phyloP scores from a whole-genome alignment of 2,797 vertebrate species.

The Meriones psammophilus region DNA sequence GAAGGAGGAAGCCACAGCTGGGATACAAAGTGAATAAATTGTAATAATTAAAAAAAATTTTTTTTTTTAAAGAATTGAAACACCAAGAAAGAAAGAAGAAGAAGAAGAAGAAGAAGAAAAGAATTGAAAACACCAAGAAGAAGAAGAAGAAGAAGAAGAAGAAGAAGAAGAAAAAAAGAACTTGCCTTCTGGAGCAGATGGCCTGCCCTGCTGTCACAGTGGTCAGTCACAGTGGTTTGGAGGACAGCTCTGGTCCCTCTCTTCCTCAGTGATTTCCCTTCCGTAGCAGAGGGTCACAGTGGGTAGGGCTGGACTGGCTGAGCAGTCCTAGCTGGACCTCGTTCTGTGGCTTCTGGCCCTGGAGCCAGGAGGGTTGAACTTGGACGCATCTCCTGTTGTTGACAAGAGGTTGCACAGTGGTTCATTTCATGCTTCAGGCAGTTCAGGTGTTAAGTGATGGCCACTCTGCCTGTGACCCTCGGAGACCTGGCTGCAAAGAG shows the following conservation, averaged over 20 bases:
- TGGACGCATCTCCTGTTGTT: not conserved
- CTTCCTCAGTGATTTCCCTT: not conserved
- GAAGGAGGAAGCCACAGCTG: no score
- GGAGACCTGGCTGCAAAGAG: not conserved
- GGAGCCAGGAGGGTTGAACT: not conserved
- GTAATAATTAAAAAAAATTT: no score
- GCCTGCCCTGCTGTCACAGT: not conserved
- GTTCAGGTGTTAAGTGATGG: not conserved
- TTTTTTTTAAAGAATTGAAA: no score
- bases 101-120: not conserved
- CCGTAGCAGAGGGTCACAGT: not conserved
- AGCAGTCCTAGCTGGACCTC: not conserved
- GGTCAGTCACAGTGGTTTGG: not conserved
- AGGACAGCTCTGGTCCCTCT: not conserved
- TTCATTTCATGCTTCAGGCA: not conserved
- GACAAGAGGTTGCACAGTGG: not conserved
- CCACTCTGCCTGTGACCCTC: not conserved
- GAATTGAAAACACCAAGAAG: no score
- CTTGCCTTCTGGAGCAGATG: not conserved
- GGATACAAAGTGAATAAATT: no score
- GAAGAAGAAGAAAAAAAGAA: not conserved
- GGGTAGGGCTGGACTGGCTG: not conserved
- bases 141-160: no score
- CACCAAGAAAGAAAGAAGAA: no score
- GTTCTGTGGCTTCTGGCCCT: not conserved